Conservation (phyloP, 2,888 invertebrate species). For the Drosophila yooni region DNA sequence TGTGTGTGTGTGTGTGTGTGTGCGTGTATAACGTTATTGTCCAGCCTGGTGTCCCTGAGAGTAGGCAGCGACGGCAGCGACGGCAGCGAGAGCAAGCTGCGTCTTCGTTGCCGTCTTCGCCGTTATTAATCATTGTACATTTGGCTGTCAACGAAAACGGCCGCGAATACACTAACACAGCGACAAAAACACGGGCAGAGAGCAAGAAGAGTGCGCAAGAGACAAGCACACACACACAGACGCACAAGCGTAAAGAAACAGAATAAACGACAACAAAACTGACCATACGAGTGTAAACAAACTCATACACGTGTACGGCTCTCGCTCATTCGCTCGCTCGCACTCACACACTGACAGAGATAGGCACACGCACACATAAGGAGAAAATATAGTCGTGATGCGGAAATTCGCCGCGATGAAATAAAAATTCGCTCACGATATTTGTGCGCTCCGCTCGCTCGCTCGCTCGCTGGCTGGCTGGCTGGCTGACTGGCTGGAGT, state of each 20-base stretch:
- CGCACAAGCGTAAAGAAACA: constrained; percentile 49
- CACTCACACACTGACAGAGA: constrained; percentile 30
- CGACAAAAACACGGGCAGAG: constrained; percentile 41
- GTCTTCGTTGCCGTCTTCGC: constrained; percentile 78
- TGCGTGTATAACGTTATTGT: constrained; percentile 43
- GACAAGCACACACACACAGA: constrained; percentile 15
- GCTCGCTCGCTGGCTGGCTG: constrained; percentile 53
- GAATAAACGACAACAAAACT: constrained; percentile 70
- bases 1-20: constrained; percentile 27
- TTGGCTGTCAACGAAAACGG: constrained; percentile 84
- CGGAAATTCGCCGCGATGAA: constrained; percentile 81
- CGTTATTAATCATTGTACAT: constrained; percentile 85
- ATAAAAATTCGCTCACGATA: constrained; percentile 82
- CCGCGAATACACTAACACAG: constrained; percentile 77
- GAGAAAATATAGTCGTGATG: constrained; percentile 64
- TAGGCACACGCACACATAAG: constrained; percentile 31
- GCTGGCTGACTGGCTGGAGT: constrained; percentile 37
- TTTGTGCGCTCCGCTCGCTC: constrained; percentile 58
- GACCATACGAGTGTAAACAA: constrained; percentile 74
- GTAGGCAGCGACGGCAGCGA: constrained; percentile 45
- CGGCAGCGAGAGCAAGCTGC: constrained; percentile 64
- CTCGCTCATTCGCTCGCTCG: constrained; percentile 46
- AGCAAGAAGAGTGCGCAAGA: constrained; percentile 48
- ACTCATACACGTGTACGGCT: constrained; percentile 51
- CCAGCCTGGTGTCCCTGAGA: constrained; percentile 59